Base-by-base conservation (phyloP, 1,140 invertebrate species). In the Laupala kohalensis region DNA sequence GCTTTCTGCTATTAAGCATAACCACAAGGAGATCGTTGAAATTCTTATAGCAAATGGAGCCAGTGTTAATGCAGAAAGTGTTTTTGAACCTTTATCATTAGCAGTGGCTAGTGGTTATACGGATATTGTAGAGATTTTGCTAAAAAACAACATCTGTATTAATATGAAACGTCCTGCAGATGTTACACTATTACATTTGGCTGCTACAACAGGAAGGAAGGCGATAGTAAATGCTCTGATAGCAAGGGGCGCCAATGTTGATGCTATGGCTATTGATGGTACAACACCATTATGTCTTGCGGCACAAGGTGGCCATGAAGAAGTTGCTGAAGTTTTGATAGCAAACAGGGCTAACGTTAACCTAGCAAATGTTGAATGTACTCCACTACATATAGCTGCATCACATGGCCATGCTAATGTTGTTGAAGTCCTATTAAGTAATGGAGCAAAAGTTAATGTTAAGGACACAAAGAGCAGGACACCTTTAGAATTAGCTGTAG, bases 181-280 rank as follows among this genome's bases (percentile, higher is more conserved):
- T 53, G 37, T 53, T 66, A 15, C 64, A 26, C 64, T 66, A 1
- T 66, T 66, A 23, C 25, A 84, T 73, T 75, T 83, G 24, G 84
- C 84, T 29, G 81, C 81, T 72, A 81, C 81, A 73, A 83, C 81
- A 72, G 81, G 80, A 1, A 80, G 84, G 69, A 75, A 77, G 28
- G 78, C 82, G 28, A 80, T 85, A 12, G 81, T 82, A 5, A 77
- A 82, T 65, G 75, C 77, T 0, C 70, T 86, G 13, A 26, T 86
- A 19, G 77, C 78, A 12, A 78, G 79, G 13, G 81, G 81, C 0
- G 83, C 80, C 0, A 77, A 83, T 76, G 78, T 83, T 53, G 37
- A 53, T 53, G 37, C 19, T 4, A 53, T 19, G 9, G 37, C 9
- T 13, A 53, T 53, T 53, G 37, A 19, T 2, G 37, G 37, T 53